A percentile compares a stretch with the other conserved stretches of the same genome.
Evolutionary conservation across 2,888 invertebrate species (phyloP).

Genomic region (Troides helena): DNA sequence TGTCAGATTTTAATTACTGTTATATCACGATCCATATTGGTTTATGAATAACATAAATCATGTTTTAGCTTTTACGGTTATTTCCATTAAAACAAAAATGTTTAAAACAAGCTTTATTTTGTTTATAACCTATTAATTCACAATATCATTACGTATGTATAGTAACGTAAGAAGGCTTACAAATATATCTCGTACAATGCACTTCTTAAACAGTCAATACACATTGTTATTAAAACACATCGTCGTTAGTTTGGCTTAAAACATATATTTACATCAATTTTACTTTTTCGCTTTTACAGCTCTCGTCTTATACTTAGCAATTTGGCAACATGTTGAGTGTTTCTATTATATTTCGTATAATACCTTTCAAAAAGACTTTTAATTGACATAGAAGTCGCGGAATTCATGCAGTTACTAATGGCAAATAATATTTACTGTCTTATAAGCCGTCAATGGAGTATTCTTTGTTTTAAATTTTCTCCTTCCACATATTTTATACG

Average conservation of each 20-base stretch:
- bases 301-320: constrained; percentile 65
- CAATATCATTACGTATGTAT: constrained; percentile 58
- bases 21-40: too few relatives aligned
- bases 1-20: neutral
- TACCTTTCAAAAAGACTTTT: constrained; percentile 45
- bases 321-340: constrained; percentile 75
- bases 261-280: constrained; percentile 72
- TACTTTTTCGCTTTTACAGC: constrained; percentile 53
- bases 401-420: constrained; percentile 10
- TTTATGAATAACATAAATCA: too few relatives aligned
- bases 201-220: constrained; percentile 58
- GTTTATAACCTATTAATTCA: constrained; percentile 62
- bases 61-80: neutral
- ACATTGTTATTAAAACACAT: constrained; percentile 60
- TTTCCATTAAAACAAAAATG: constrained; percentile 41
- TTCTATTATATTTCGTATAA: constrained; percentile 48
- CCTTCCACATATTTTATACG: neutral
- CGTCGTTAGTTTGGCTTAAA: constrained; percentile 63
- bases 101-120: constrained; percentile 80
- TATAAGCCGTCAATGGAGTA: neutral
- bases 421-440: neutral
- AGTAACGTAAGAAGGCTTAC: constrained; percentile 55
- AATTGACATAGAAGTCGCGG: constrained; percentile 72
- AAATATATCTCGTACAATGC: constrained; percentile 47
- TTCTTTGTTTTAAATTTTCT: neutral